phyloP scores from a whole-genome alignment of 2,888 invertebrate species.

The Octonoba sinensis region DNA sequence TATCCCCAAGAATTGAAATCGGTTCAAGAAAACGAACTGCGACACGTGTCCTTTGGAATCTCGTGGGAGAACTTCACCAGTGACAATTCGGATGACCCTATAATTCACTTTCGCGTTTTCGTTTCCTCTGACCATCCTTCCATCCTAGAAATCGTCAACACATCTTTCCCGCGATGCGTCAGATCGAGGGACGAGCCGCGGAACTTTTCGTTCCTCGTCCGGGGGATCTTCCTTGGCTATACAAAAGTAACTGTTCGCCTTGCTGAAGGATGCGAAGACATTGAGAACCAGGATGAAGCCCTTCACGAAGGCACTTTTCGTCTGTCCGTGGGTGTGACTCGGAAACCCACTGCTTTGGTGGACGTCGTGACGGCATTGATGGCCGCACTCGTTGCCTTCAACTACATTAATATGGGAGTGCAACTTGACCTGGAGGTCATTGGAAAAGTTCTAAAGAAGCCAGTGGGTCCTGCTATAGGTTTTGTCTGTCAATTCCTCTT shows the following conservation, averaged over 20 bases:
- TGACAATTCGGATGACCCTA: not conserved
- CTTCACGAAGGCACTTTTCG: constrained; percentile 4
- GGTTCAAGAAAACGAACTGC: constrained; percentile 18
- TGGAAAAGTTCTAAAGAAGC: constrained; percentile 71
- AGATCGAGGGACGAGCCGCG: constrained; percentile 24
- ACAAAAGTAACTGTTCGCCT: constrained; percentile 47
- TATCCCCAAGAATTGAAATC: constrained; percentile 49
- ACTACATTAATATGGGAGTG: constrained; percentile 73
- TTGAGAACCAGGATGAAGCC: not conserved
- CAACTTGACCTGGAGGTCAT: constrained; percentile 71
- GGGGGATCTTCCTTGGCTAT: constrained; percentile 58
- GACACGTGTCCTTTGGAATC: constrained; percentile 52
- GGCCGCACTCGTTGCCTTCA: constrained; percentile 69
- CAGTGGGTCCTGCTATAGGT: constrained; percentile 73
- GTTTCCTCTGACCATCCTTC: constrained; percentile 40
- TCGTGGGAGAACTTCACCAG: constrained; percentile 34
- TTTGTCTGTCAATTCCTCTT: constrained; percentile 73
- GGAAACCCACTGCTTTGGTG: constrained; percentile 44
- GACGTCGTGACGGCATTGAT: constrained; percentile 69
- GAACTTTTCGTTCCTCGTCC: constrained; percentile 71
- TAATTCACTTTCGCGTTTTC: not conserved
- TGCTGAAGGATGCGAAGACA: constrained; percentile 13
- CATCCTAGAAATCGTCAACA: constrained; percentile 44
- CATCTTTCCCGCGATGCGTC: constrained; percentile 14
- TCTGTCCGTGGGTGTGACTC: constrained; percentile 55